Base-by-base conservation (phyloP, 2,888 invertebrate genomes). In the Paralinhomoeus sp. region DNA sequence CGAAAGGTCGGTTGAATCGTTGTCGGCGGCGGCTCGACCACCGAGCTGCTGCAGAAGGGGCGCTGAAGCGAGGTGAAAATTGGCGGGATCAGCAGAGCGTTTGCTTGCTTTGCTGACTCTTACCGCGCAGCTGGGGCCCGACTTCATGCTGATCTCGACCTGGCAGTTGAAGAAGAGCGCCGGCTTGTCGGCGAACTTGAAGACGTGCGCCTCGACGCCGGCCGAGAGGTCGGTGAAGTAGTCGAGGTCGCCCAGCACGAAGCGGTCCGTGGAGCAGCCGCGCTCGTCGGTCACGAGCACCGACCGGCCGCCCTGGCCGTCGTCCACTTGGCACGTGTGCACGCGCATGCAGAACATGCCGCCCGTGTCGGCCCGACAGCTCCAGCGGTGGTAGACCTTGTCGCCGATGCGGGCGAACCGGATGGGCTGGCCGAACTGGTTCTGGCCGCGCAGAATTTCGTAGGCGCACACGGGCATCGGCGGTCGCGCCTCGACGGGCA, bases 281-380 rank as follows among this genome's bases (percentile, higher is more conserved):
- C 3, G 27, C n/a, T n/a, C 39, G 18, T 39, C 39, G 12, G 24
- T n/a, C 3, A 39, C 18, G 7, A 24, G 39, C 18, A 39, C 18
- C 17, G 17, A 3, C 9, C 22, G n/a, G 12, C 39, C 39, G 3
- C 39, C 39, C 9, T 18, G 9, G 24, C 37, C 40, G n/a, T 42
- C 42, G 24, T 42, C 42, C 12, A 46, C 46, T 3, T 33, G 35
- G 24, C 46, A 46, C 7, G 40, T 24, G 36, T 46, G 43, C 13
- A 46, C 46, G 12, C 43, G 43, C 35, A 46, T 46, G 36, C 46
- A 46, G 37, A 44, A 46, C n/a, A n/a, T n/a, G n/a, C n/a, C n/a
- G n/a, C n/a, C n/a, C 37, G 37, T 36, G n/a, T 24, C 43, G n/a
- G 27, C 23, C 7, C 23, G 36, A 24, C 42, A 42, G 2, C 36